Conservation (phyloP, 2,888 invertebrate genomes). For the Bellardia pandia region DNA sequence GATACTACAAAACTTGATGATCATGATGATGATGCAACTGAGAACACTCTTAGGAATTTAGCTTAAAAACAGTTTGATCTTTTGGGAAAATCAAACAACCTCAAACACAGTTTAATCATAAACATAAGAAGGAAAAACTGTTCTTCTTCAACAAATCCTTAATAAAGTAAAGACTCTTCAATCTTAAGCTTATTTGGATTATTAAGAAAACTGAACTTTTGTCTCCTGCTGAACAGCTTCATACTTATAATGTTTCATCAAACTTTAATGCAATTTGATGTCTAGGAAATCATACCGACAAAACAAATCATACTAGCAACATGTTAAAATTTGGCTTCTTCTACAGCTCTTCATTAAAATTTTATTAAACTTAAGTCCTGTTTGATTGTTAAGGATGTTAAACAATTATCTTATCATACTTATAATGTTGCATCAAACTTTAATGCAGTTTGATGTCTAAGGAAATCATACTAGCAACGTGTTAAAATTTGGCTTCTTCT, state of each 20-base stretch:
- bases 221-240: no score
- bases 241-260: no score
- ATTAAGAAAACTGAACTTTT: not conserved
- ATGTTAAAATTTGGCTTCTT: no score
- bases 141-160: no score
- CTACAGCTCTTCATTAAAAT: not conserved
- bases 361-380: not conserved
- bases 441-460: not conserved
- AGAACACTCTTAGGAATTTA: not conserved
- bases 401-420: no score
- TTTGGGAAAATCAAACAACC: no score
- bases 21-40: not conserved
- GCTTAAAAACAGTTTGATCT: no score
- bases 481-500: not conserved
- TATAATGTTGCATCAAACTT: not conserved
- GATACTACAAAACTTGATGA: constrained; percentile 23
- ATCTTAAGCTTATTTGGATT: not conserved
- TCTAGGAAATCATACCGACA: no score
- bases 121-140: no score
- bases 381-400: not conserved
- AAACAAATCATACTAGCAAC: no score
- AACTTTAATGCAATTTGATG: no score
- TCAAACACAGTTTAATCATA: no score
- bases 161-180: not conserved
- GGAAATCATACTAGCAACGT: not conserved